Conservation (phyloP, 2,888 invertebrate species). For the Branchipolynoe longqiensis region DNA sequence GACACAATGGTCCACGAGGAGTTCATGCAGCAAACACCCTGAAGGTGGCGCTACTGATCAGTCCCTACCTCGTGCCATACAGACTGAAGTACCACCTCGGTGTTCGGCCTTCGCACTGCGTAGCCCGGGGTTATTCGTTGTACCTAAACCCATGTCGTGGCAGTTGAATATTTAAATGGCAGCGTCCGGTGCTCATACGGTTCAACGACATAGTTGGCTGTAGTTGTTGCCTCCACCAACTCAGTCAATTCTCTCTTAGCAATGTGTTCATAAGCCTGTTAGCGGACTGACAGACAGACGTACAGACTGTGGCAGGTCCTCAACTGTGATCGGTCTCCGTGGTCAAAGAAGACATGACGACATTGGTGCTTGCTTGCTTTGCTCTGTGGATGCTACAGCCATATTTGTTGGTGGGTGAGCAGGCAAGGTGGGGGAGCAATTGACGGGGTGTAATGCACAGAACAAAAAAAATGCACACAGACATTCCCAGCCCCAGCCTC, state of each 20-base stretch:
- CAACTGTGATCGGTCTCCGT: slow-evolving; percentile 41
- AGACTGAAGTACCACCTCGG: not conserved
- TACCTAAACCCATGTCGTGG: too few species aligned
- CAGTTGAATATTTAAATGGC: slow-evolving; percentile 25
- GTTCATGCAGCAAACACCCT: slow-evolving; percentile 9
- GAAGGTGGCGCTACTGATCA: slow-evolving; percentile 14
- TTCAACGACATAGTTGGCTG: not conserved
- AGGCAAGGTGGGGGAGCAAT: not conserved
- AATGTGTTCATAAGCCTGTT: slow-evolving; percentile 43
- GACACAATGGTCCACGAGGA: slow-evolving; percentile 20
- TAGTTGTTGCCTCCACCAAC: not conserved
- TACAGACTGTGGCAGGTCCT: slow-evolving; percentile 18
- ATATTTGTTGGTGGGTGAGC: not conserved
- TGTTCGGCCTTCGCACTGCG: not conserved
- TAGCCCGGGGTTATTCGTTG: not conserved
- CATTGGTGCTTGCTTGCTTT: slow-evolving; percentile 21
- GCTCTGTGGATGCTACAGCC: not conserved
- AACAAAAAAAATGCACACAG: not conserved
- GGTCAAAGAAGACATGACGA: slow-evolving; percentile 46
- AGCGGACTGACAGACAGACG: slow-evolving; percentile 14
- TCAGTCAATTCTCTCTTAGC: not conserved
- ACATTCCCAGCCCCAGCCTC: slow-evolving; percentile 40
- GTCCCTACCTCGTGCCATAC: slow-evolving; percentile 19
- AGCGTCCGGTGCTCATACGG: slow-evolving; percentile 24
- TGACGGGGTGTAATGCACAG: slow-evolving; percentile 9